Evolutionary conservation across 1,140 invertebrate species (phyloP), one percentile per base, ranked within the genome.

Genomic region (Nasonia vitripennis): DNA sequence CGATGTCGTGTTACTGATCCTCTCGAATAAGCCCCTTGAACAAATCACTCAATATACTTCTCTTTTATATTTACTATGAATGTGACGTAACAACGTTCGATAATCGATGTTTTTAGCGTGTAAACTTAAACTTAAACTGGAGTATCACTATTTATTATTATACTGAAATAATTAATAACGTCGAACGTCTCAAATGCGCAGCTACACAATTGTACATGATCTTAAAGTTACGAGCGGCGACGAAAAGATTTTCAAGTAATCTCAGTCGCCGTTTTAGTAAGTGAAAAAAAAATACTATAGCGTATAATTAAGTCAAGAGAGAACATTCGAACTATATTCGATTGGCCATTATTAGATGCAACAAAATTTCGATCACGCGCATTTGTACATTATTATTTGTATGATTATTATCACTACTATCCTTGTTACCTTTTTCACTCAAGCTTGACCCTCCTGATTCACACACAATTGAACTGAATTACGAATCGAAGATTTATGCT

Each of bases 151-250:
- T 27, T 62, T 62, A 62, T 37, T 3, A 62, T 48, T 45, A 27
- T 27, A 67, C 27, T 77, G 48, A 74, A 62, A 4, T 23, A 71
- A 27, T 27, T 27, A 79, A 79, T 45, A 51, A 55, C 68, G n/a
- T 78, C 78, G 62, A 83, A 89, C 86, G 84, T 88, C 86, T 90
- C 87, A 87, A 91, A 88, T 90, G 89, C 89, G 88, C 90, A 88
- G 89, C 91, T 91, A 92, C 91, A 91, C 84, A 45, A 89, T 90
- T 87, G 91, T 91, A 91, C 90, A 91, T 91, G 90, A 90, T 92
- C 88, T 91, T 91, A 86, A 87, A 86, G n/a, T 68, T 68, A 41
- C 62, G 55, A 31, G 27, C 68, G 31, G 7, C 85, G 68, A 68
- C 67, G 41, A 86, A 17, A 34, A 45, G n/a, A 51, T 45, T 51